phyloP scores from a whole-genome alignment of 2,113 vertebrate genomes.

The Gadus macrocephalus region DNA sequence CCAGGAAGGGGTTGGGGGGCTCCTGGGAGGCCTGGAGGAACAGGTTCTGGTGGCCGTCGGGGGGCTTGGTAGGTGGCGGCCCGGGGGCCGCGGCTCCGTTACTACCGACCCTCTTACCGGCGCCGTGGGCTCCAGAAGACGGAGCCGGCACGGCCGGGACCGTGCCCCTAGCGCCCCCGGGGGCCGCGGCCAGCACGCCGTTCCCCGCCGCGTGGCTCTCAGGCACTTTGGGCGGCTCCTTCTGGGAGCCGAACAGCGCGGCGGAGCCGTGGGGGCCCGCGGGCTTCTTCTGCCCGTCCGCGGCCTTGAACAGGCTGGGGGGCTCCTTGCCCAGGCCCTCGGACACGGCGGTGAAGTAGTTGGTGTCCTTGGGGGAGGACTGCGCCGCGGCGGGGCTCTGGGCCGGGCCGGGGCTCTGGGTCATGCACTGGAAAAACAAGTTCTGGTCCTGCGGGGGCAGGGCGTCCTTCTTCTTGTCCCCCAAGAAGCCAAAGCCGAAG shows the following conservation, averaged over 20 bases:
- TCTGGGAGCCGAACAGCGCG: slow-evolving; percentile 53
- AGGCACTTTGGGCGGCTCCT: slow-evolving; percentile 80
- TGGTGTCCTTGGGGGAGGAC: slow-evolving; percentile 68
- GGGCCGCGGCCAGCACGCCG: slow-evolving; percentile 77
- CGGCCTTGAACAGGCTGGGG: slow-evolving; percentile 70
- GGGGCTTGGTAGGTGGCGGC: slow-evolving; percentile 59
- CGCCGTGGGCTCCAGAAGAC: slow-evolving; percentile 43
- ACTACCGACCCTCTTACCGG: slow-evolving; percentile 17
- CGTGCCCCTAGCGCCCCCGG: slow-evolving; percentile 50
- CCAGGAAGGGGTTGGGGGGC: slow-evolving; percentile 90
- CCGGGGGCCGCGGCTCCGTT: slow-evolving; percentile 37
- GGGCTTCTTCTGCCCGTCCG: slow-evolving; percentile 65
- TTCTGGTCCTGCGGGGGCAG: slow-evolving; percentile 82
- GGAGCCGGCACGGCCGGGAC: slow-evolving; percentile 38
- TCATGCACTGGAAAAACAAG: slow-evolving; percentile 98
- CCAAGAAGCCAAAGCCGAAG: slow-evolving; percentile 85
- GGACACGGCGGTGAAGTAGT: slow-evolving; percentile 88
- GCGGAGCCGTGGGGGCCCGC: slow-evolving; percentile 15
- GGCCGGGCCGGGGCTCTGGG: slow-evolving; percentile 82
- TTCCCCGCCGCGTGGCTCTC: slow-evolving; percentile 80
- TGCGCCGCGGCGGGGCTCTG: slow-evolving; percentile 47
- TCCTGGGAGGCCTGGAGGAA: slow-evolving; percentile 93
- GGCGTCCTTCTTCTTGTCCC: slow-evolving; percentile 72
- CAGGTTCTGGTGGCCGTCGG: slow-evolving; percentile 91
- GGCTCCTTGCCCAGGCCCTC: slow-evolving; percentile 84